Conservation (phyloP, 1,140 invertebrate genomes). For the Ceratina japonica region DNA sequence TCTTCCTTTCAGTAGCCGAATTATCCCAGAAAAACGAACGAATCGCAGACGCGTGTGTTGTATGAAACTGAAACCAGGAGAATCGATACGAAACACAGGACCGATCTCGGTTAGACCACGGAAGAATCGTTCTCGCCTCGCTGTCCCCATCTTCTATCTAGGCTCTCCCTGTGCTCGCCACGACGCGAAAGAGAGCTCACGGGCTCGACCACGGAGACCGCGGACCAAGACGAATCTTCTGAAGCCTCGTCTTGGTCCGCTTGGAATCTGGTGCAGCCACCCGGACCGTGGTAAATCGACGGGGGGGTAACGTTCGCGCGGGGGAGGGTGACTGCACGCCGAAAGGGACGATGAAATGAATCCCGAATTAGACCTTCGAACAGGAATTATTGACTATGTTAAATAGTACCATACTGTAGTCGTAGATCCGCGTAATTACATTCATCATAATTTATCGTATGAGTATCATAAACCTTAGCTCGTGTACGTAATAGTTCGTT, state of each 20-base stretch:
- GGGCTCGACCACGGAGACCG: not conserved
- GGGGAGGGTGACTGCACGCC: conserved; percentile 17
- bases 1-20: too few species aligned
- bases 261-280: not conserved
- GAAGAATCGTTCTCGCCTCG: not conserved
- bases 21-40: too few species aligned
- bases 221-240: not conserved
- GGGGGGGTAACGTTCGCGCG: not conserved
- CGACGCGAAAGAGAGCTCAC: not conserved
- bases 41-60: too few species aligned
- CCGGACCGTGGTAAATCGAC: too few species aligned
- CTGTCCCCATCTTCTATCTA: not conserved
- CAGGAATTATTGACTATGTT: conserved; percentile 60
- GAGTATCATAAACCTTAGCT: conserved; percentile 60
- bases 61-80: not conserved
- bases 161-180: not conserved
- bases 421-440: conserved; percentile 51
- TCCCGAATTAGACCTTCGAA: conserved; percentile 60
- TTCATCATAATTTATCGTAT: conserved; percentile 56
- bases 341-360: conserved; percentile 29
- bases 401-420: conserved; percentile 62
- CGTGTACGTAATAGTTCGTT: conserved; percentile 56
- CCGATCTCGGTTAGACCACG: not conserved
- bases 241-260: not conserved
- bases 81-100: not conserved